phyloP scores from a whole-genome alignment of 2,797 vertebrate genomes.

The Cygnus olor region DNA sequence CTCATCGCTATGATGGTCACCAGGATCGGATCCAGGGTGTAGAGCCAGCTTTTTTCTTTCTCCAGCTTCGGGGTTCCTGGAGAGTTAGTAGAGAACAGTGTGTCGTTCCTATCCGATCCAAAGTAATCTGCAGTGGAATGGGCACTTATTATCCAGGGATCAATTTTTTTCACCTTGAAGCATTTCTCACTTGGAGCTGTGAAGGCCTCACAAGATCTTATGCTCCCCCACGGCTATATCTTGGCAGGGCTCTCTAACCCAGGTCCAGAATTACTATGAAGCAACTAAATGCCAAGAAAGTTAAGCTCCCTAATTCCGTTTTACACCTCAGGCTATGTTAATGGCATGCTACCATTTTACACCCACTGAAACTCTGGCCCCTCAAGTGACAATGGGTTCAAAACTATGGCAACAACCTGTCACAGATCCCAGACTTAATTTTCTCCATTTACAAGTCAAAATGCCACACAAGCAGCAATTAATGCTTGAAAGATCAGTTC shows the following conservation, averaged over 20 bases:
- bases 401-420: conserved; percentile 29
- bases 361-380: not conserved
- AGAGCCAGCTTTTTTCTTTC: conserved; percentile 93
- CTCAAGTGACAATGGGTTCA: not conserved
- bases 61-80: conserved; percentile 86
- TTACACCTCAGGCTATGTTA: not conserved
- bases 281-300: not conserved
- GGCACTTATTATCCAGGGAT: conserved; percentile 64
- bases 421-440: conserved; percentile 30
- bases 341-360: not conserved
- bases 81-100: conserved; percentile 83
- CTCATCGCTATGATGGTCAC: conserved; percentile 99
- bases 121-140: conserved; percentile 81
- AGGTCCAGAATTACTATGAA: not conserved
- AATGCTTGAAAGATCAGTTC: conserved; percentile 54
- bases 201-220: not conserved
- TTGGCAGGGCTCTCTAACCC: not conserved
- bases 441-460: conserved; percentile 60
- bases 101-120: conserved; percentile 87
- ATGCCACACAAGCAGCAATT: conserved; percentile 43
- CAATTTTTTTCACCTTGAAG: not conserved
- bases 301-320: not conserved
- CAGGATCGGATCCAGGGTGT: conserved; percentile 95
- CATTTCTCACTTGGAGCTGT: not conserved
- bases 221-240: not conserved